A percentile compares a stretch with the other conserved stretches of the same genome.
Conservation (phyloP, 2,888 invertebrate genomes). For the Cephus spinipes region DNA sequence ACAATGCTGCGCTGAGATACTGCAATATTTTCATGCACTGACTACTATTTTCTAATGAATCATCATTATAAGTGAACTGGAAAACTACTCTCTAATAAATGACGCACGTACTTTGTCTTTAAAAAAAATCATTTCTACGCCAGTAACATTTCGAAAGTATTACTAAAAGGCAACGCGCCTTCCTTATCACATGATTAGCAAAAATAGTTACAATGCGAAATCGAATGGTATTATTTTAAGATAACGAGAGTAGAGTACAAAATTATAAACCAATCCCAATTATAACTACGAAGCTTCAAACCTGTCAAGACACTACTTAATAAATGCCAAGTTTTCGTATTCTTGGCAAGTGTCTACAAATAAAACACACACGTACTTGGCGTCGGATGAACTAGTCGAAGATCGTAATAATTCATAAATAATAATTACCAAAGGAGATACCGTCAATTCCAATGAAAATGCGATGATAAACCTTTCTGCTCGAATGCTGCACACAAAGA, state of each 20-base stretch:
- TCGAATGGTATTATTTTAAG: background rate
- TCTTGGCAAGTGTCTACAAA: no score
- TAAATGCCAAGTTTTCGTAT: no score
- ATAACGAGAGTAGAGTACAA: background rate
- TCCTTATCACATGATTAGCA: background rate
- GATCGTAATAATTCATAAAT: background rate
- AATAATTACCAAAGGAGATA: constrained; percentile 22
- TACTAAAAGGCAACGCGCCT: background rate
- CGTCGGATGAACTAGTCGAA: background rate
- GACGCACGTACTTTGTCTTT: constrained; percentile 40
- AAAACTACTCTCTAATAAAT: constrained; percentile 42
- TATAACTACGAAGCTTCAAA: constrained; percentile 37
- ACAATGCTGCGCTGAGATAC: no score
- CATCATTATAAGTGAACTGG: constrained; percentile 41
- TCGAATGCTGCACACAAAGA: constrained; percentile 48
- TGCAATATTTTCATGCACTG: no score
- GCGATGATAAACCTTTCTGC: constrained; percentile 37
- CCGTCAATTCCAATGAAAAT: constrained; percentile 40
- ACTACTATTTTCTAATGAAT: constrained; percentile 38
- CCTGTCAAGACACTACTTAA: constrained; percentile 46
- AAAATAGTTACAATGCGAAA: no score
- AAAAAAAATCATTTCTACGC: background rate
- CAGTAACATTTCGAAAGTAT: background rate
- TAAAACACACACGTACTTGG: no score
- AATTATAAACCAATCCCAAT: constrained; percentile 5